phyloP scores from a whole-genome alignment of 2,113 vertebrate genomes.

The Varanus komodoensis region DNA sequence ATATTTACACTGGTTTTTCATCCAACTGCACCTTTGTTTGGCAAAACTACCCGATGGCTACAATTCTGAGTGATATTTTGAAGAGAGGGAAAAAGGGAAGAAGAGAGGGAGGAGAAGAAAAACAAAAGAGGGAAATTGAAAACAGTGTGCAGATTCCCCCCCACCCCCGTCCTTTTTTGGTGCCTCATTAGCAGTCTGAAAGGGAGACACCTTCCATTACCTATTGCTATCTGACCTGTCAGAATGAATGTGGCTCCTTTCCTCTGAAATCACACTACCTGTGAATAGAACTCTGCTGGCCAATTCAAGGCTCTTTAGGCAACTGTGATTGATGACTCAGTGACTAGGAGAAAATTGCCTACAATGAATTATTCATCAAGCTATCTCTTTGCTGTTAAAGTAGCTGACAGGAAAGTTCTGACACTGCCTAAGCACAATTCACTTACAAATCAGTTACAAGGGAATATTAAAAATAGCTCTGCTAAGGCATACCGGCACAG shows the following conservation, averaged over 20 bases:
- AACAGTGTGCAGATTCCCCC: constrained; percentile 71
- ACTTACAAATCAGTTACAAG: constrained; percentile 96
- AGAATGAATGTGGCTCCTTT: constrained; percentile 85
- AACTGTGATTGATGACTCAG: constrained; percentile 97
- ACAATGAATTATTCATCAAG: constrained; percentile 96
- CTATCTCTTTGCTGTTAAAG: constrained; percentile 96
- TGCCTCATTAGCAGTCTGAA: constrained; percentile 86
- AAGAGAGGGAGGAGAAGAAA: constrained; percentile 44
- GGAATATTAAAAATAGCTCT: constrained; percentile 94
- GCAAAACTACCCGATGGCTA: constrained; percentile 86
- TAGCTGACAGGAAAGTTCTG: constrained; percentile 95
- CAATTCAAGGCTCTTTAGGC: constrained; percentile 92
- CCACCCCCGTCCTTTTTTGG: constrained; percentile 48
- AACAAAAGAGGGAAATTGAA: constrained; percentile 74
- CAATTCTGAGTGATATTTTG: constrained; percentile 86
- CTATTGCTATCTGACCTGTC: constrained; percentile 88
- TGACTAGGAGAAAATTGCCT: constrained; percentile 96
- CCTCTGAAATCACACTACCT: constrained; percentile 88
- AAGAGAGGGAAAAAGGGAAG: constrained; percentile 66
- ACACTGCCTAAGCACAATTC: constrained; percentile 93
- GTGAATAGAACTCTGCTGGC: constrained; percentile 88
- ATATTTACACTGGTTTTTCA: constrained; percentile 96
- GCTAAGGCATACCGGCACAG: constrained; percentile 85
- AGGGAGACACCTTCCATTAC: constrained; percentile 84
- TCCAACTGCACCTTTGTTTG: constrained; percentile 94